Conservation (phyloP, 2,113 vertebrate genomes). For the Corydoras maculifer region DNA sequence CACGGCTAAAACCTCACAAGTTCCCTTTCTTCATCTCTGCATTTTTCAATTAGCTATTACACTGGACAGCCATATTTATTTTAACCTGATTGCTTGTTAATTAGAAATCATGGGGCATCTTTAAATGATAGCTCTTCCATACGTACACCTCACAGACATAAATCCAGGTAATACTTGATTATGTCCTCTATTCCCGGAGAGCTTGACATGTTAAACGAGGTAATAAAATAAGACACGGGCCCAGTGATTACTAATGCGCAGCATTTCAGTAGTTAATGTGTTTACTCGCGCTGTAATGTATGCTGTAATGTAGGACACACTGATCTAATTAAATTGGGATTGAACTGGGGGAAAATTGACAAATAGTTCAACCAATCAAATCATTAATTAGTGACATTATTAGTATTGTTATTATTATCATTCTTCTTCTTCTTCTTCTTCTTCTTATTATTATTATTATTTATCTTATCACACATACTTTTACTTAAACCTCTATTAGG, state of each 20-base stretch:
- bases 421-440: too few species aligned
- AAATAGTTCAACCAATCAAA: too few species aligned
- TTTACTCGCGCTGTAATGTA: conserved; percentile 35
- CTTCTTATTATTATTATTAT: too few species aligned
- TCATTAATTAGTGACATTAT: too few species aligned
- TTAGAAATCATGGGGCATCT: conserved; percentile 96
- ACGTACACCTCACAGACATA: conserved; percentile 83
- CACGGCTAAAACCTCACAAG: conserved; percentile 91
- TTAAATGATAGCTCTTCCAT: conserved; percentile 92
- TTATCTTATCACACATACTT: too few species aligned
- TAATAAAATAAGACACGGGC: conserved; percentile 42
- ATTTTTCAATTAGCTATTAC: conserved; percentile 88
- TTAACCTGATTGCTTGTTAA: conserved; percentile 91
- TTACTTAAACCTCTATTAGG: too few species aligned
- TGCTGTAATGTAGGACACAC: conserved; percentile 4
- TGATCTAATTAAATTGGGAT: neutral
- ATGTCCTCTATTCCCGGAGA: conserved; percentile 64
- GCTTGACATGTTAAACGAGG: conserved; percentile 59
- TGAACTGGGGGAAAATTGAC: too few species aligned
- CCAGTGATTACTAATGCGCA: conserved; percentile 36
- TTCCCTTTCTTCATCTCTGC: conserved; percentile 69
- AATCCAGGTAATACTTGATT: conserved; percentile 91
- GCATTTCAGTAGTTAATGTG: conserved; percentile 39
- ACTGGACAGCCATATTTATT: conserved; percentile 82
- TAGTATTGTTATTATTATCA: too few species aligned